Evolutionary conservation across 2,797 vertebrate species (phyloP), one percentile per base, ranked within the genome.

Genomic region (Neoniphon sammara): DNA sequence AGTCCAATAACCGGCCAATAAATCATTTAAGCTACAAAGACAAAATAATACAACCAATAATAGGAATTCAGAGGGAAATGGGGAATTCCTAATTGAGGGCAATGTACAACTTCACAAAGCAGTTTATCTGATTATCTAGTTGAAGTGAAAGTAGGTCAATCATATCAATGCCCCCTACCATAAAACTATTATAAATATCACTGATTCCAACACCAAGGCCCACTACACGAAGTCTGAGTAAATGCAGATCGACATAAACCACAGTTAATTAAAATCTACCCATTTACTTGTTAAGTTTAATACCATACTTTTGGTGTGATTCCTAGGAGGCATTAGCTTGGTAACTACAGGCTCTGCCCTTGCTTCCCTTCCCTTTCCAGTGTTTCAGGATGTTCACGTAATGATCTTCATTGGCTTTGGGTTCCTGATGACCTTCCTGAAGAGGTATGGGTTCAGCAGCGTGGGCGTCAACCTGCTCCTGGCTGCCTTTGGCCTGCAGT

Each of bases 361-460:
- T 20, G 23, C 18, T 20, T 30, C 58, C 53, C 53, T 68, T 15
- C 1, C 68, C 47, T 82, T 42, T 89, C 12, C 89, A 99, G 97
- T 95, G 86, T 99, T 99, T 88, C 97, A 98, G 93, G 96, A 99
- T 77, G 95, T 98, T 50, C 97, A 99, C 0, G 95, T 99, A 75
- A 98, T 98, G 97, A 97, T 99, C 93, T 98, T 99, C 89, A 91
- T 97, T 49, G 98, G 98, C 9, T 97, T 99, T 69, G 97, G 98
- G 25, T 99, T 99, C 91, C 92, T 99, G 79, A 99, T 99, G 98
- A 99, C 97, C 44, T 99, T 99, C 88, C 90, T 99, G 89, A 97
- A 97, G 93, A 94, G 94, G 86, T 99, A 99, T 10, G 94, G 97
- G 25, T 99, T 98, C 93, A 97, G 96, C 88, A 96, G 97, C 4